These are phyloP conservation scores for Sus cebifrons DNA, from an alignment of 2,797 vertebrate species.

Conservation along the genomic window DNA sequence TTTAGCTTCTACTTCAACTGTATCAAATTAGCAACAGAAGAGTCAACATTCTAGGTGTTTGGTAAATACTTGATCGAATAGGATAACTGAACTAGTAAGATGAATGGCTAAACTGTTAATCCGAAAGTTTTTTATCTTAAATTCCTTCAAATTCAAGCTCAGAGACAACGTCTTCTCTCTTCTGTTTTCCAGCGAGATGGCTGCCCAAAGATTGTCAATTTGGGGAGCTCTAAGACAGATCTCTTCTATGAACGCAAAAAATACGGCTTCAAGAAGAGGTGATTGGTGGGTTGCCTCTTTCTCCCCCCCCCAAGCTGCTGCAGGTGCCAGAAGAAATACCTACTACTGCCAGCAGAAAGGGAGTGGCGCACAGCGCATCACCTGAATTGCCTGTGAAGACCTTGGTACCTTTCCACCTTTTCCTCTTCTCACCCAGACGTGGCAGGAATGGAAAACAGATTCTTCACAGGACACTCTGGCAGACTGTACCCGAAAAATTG, in stretches of 20 bases:
- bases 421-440: not conserved
- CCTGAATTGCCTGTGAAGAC: conserved; percentile 2
- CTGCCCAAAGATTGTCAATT: conserved; percentile 99
- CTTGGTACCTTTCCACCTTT: not conserved
- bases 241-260: conserved; percentile 99
- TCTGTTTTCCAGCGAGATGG: conserved; percentile 95
- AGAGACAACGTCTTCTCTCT: conserved; percentile 29
- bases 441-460: not conserved
- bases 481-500: not conserved
- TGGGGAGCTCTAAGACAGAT: conserved; percentile 99
- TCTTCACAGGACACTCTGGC: not conserved
- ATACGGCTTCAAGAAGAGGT: conserved; percentile 99
- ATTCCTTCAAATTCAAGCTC: not conserved
- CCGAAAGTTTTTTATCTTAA: conserved; percentile 47
- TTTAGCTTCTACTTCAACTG: not conserved
- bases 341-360: conserved; percentile 66
- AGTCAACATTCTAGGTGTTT: not conserved
- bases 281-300: conserved; percentile 87
- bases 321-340: conserved; percentile 68
- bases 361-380: conserved; percentile 61
- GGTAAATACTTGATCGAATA: not conserved
- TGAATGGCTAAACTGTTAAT: not conserved
- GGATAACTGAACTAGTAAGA: not conserved
- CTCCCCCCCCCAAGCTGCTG: not conserved
- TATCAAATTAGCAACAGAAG: conserved; percentile 17